Percentiles rank a stretch among this genome's conserved stretches.
phyloP scores from a whole-genome alignment of 2,113 vertebrate genomes.

The Heloderma charlesbogerti region DNA sequence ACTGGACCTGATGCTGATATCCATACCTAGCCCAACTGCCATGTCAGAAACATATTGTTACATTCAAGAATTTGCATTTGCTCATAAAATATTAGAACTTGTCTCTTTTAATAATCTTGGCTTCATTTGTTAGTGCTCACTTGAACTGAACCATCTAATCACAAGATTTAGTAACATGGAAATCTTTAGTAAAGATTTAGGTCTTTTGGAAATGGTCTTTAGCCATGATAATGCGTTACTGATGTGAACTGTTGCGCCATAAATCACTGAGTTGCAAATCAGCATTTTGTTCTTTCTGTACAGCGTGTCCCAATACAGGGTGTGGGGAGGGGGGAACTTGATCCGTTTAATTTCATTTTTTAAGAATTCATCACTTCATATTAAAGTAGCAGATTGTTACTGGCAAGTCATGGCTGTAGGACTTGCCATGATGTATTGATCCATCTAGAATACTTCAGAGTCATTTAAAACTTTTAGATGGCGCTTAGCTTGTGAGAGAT shows the following conservation, averaged over 20 bases:
- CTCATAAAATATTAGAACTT: background rate
- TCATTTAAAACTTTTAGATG: constrained; percentile 27
- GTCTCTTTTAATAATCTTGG: background rate
- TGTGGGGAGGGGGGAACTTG: background rate
- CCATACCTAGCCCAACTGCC: background rate
- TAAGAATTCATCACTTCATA: constrained; percentile 10
- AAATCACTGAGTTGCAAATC: background rate
- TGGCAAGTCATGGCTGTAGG: background rate
- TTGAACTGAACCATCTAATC: background rate
- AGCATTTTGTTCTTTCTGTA: background rate
- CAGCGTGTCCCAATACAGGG: background rate
- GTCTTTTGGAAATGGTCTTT: background rate
- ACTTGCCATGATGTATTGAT: constrained; percentile 17
- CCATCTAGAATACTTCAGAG: background rate
- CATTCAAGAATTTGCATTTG: background rate
- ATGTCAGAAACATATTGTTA: background rate
- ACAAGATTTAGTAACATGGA: background rate
- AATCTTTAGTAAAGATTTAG: background rate
- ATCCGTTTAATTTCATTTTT: constrained; percentile 17
- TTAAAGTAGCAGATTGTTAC: constrained; percentile 15
- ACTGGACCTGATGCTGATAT: background rate
- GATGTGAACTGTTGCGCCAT: background rate
- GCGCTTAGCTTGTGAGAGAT: background rate
- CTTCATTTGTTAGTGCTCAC: background rate
- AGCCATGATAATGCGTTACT: constrained; percentile 3